These are phyloP conservation scores for Epinephelus cyanopodus DNA, from an alignment of 2,113 vertebrate species.

Conservation along the genomic window DNA sequence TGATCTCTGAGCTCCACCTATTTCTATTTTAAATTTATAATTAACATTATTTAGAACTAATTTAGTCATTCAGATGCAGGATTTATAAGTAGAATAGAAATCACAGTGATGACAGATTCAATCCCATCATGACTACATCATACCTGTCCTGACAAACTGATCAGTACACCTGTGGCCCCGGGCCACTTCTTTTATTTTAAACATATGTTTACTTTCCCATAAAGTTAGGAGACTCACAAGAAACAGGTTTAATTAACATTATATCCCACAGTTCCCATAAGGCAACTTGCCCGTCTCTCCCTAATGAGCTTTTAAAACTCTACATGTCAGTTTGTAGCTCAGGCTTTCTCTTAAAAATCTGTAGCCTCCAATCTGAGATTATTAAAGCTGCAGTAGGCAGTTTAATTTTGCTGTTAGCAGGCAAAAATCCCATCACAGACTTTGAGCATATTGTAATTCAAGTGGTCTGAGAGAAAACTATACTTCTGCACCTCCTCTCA, in stretches of 20 bases:
- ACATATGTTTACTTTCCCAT: no score
- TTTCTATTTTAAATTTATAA: conserved; percentile 22
- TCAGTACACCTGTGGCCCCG: not conserved
- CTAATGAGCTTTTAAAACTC: not conserved
- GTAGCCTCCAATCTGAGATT: no score
- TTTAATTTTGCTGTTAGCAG: no score
- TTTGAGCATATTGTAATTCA: no score
- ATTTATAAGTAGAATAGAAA: conserved; percentile 7
- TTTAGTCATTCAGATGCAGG: conserved; percentile 2
- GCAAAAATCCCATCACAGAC: no score
- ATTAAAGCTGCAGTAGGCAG: no score
- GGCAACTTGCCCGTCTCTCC: not conserved
- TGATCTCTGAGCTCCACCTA: not conserved
- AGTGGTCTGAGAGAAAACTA: no score
- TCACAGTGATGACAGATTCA: not conserved
- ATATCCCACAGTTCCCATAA: not conserved
- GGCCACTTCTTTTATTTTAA: not conserved
- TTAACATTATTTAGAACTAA: not conserved
- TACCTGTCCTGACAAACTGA: conserved; percentile 5
- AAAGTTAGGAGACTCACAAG: not conserved
- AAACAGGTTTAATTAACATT: no score
- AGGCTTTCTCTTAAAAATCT: no score
- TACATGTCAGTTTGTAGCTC: no score
- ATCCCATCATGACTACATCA: not conserved
- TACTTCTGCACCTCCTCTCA: no score